Evolutionary conservation across 2,113 vertebrate species (phyloP).

Genomic region (Malurus elegans): DNA sequence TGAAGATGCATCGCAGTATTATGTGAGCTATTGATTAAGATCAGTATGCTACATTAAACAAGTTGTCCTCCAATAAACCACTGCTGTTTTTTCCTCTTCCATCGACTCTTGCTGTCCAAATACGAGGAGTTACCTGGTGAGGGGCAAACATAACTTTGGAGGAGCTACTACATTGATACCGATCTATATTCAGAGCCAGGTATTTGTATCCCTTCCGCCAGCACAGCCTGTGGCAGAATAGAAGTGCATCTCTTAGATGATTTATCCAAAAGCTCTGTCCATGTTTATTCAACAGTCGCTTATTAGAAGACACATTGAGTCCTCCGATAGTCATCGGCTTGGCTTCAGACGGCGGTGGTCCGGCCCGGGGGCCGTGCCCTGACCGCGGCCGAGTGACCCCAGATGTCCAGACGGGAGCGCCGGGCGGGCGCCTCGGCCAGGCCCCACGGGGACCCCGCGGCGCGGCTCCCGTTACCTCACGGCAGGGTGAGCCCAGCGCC

Average conservation of each 20-base stretch:
- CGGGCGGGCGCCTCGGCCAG: neutral
- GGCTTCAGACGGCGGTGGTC: accelerated
- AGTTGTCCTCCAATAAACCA: neutral
- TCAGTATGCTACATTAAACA: neutral
- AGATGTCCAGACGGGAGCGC: accelerated
- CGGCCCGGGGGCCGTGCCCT: neutral
- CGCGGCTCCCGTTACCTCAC: neutral
- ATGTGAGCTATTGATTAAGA: neutral
- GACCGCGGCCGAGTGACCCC: neutral
- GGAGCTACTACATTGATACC: neutral
- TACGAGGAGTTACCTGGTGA: neutral
- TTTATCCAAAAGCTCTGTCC: neutral
- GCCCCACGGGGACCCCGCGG: neutral
- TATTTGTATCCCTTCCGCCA: neutral
- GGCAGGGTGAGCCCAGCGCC: neutral
- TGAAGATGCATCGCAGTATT: neutral
- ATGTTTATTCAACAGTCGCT: neutral
- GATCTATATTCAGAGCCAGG: neutral
- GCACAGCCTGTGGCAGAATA: neutral
- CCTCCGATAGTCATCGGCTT: neutral
- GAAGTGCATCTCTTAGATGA: neutral
- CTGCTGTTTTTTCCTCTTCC: neutral
- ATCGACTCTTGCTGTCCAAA: neutral
- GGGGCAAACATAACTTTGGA: conserved; percentile 16
- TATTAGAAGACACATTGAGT: neutral